Percentiles rank a stretch among this genome's conserved stretches.
These are phyloP conservation scores for Trichacis sp. DNA, from an alignment of 2,888 invertebrate species.

Conservation along the genomic window DNA sequence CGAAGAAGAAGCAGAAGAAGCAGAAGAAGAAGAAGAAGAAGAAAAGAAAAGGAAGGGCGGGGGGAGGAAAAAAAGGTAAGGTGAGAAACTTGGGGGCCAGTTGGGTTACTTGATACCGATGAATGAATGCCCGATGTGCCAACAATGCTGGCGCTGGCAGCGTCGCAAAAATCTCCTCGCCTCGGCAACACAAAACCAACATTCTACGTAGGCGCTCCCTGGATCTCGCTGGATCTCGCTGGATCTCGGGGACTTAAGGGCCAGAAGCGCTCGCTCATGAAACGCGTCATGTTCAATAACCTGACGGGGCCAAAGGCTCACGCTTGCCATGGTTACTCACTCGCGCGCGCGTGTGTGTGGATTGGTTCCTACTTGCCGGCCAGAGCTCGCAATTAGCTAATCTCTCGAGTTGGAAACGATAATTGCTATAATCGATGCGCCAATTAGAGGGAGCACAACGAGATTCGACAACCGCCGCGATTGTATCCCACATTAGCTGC, in stretches of 20 bases:
- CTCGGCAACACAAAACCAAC: constrained; percentile 37
- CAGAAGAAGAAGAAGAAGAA: constrained; percentile 9
- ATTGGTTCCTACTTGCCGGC: constrained; percentile 23
- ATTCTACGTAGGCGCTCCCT: constrained; percentile 29
- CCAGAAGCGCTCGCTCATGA: too few species aligned
- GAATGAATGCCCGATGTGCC: constrained; percentile 53
- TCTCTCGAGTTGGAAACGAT: constrained; percentile 60
- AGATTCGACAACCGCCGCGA: constrained; percentile 46
- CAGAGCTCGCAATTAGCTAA: constrained; percentile 59
- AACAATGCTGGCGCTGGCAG: constrained; percentile 10
- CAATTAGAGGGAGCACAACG: constrained; percentile 60
- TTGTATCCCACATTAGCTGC: constrained; percentile 1
- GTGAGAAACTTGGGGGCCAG: constrained; percentile 15
- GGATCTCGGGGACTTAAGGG: too few species aligned
- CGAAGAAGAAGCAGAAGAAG: constrained; percentile 14
- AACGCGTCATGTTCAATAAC: constrained; percentile 52
- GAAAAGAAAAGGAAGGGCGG: constrained; percentile 9
- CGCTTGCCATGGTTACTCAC: too few species aligned
- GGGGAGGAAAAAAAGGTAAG: constrained; percentile 10
- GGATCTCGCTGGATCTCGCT: too few species aligned
- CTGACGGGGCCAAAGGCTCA: constrained; percentile 19
- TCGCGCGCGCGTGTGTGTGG: constrained; percentile 33
- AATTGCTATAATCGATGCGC: constrained; percentile 64
- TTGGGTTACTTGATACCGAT: constrained; percentile 61
- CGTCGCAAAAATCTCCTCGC: constrained; percentile 36